A percentile compares a stretch with the other conserved stretches of the same genome.
Conservation (phyloP, 2,113 vertebrate species). For the Lepus timidus region DNA sequence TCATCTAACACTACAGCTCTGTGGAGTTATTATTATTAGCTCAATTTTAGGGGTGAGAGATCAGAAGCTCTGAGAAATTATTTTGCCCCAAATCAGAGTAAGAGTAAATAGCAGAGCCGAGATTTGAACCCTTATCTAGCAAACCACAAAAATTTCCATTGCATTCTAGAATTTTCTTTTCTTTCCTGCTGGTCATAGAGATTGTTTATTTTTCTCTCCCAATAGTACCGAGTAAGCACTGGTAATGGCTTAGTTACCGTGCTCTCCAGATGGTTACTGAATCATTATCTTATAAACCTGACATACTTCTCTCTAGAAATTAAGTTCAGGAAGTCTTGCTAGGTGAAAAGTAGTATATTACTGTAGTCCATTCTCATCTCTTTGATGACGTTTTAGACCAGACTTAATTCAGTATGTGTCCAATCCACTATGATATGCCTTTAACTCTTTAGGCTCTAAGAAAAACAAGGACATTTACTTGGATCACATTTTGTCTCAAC, state of each 20-base stretch:
- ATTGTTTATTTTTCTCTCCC: background rate
- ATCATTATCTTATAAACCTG: too few relatives aligned
- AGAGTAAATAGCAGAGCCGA: slow-evolving; percentile 42
- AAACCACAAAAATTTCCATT: background rate
- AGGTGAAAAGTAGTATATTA: background rate
- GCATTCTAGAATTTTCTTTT: background rate
- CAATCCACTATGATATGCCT: background rate
- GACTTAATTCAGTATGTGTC: background rate
- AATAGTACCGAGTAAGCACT: background rate
- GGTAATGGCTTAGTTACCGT: background rate
- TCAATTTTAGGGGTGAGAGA: slow-evolving; percentile 1
- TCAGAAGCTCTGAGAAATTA: background rate
- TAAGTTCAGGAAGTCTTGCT: background rate
- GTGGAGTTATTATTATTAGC: background rate
- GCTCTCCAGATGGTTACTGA: too few relatives aligned
- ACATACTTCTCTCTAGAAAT: too few relatives aligned
- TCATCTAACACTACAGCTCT: background rate
- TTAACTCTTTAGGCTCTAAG: background rate
- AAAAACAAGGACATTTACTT: background rate
- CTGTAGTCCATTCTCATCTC: background rate
- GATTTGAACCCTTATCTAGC: background rate
- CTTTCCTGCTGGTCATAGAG: background rate
- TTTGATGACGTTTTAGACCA: background rate
- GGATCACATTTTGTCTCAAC: background rate
- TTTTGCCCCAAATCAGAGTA: slow-evolving; percentile 52